phyloP scores from a whole-genome alignment of 2,113 vertebrate species.

The Drymodes brunneopygia region DNA sequence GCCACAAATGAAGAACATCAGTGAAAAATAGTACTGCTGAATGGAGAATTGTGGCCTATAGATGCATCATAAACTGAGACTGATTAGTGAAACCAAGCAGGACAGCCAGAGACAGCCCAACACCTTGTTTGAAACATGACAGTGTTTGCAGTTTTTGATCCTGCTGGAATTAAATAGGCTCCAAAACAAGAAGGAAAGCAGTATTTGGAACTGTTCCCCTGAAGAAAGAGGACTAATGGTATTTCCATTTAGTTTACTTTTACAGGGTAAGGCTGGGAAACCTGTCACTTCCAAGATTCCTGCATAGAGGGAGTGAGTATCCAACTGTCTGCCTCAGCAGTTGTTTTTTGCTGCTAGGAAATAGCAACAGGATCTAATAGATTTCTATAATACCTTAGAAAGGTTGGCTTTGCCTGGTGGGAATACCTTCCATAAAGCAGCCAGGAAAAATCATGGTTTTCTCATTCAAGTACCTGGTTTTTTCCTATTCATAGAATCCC shows the following conservation, averaged over 20 bases:
- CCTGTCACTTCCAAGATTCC: background rate
- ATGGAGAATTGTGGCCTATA: background rate
- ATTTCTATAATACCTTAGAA: background rate
- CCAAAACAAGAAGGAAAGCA: background rate
- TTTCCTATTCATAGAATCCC: background rate
- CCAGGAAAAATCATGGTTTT: background rate
- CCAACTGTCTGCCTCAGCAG: background rate
- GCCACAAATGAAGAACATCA: background rate
- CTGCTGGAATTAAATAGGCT: background rate
- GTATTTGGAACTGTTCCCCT: background rate
- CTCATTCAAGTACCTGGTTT: background rate
- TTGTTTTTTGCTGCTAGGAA: background rate
- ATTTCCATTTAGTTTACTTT: background rate
- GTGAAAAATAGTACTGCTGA: background rate
- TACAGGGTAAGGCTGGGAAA: background rate
- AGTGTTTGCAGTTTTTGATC: background rate
- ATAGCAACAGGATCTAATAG: background rate
- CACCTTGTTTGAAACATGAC: background rate
- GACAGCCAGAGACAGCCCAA: background rate
- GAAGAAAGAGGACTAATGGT: background rate
- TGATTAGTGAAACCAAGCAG: background rate
- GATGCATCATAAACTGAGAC: background rate
- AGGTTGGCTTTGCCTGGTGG: background rate
- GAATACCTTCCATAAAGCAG: background rate
- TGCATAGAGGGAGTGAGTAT: background rate